Percentiles rank a stretch among this genome's conserved stretches.
Evolutionary conservation across 2,888 invertebrate species (phyloP).

Genomic region (Melipona beecheii): DNA sequence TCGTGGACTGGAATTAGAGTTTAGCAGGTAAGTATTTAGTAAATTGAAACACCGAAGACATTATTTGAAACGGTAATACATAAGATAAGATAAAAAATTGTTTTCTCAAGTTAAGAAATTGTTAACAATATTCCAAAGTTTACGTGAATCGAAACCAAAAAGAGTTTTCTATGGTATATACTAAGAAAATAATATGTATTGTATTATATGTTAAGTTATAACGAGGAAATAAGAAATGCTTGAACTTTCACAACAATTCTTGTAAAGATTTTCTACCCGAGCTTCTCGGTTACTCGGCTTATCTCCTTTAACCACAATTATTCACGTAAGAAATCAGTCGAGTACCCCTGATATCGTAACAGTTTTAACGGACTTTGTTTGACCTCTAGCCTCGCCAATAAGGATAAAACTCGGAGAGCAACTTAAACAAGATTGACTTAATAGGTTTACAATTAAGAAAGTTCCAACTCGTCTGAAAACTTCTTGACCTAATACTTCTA

Average conservation of each 20-base stretch:
- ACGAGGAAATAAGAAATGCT: neutral
- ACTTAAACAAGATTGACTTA: conserved; percentile 26
- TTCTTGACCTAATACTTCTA: conserved; percentile 4
- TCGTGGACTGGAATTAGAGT: too few relatives aligned
- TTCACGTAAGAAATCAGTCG: neutral
- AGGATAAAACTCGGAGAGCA: conserved; percentile 13
- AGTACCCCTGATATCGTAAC: conserved; percentile 8
- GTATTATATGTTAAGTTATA: too few relatives aligned
- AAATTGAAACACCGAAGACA: too few relatives aligned
- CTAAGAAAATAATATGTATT: too few relatives aligned
- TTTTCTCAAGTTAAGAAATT: too few relatives aligned
- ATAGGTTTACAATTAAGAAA: conserved; percentile 31
- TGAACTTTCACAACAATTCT: neutral
- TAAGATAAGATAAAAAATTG: too few relatives aligned
- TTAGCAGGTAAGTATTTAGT: too few relatives aligned
- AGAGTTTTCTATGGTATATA: too few relatives aligned
- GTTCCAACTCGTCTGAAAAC: conserved; percentile 6
- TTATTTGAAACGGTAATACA: too few relatives aligned
- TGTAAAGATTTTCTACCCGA: neutral
- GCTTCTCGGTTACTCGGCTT: too few relatives aligned
- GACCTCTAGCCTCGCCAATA: neutral
- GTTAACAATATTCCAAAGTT: too few relatives aligned
- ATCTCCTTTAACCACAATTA: neutral
- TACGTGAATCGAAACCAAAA: too few relatives aligned
- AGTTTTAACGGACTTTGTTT: conserved; percentile 18